These are phyloP conservation scores for Eretmochelys imbricata DNA, from an alignment of 2,113 vertebrate species.

Conservation along the genomic window DNA sequence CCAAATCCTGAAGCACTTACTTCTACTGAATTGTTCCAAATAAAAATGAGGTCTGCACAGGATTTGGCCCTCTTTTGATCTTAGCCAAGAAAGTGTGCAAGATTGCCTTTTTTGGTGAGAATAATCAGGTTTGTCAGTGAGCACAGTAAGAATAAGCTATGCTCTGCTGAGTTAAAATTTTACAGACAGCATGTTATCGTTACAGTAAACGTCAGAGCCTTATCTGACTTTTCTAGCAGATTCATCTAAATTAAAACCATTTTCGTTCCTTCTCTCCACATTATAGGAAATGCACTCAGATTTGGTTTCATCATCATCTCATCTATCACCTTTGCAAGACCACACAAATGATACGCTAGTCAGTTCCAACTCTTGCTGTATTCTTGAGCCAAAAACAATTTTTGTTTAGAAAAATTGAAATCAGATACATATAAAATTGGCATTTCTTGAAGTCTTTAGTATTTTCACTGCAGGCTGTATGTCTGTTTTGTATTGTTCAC, in stretches of 20 bases:
- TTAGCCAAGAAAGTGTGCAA: background rate
- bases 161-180: background rate
- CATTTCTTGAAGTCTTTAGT: background rate
- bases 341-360: background rate
- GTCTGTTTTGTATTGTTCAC: slow-evolving; percentile 83
- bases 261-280: background rate
- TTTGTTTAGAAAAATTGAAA: background rate
- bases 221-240: background rate
- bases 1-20: background rate
- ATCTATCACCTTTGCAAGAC: background rate
- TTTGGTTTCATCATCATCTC: accelerated
- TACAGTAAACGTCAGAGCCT: background rate
- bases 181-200: background rate
- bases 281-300: accelerated
- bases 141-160: background rate
- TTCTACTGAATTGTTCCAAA: background rate
- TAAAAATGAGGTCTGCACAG: background rate
- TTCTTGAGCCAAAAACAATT: background rate
- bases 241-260: background rate
- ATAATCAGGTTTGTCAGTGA: background rate
- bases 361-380: background rate
- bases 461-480: slow-evolving; percentile 86
- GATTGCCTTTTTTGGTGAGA: background rate
- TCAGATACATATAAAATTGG: background rate
- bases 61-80: background rate